Conservation (phyloP, 2,113 vertebrate genomes). For the Dolichallabes microphthalmus region DNA sequence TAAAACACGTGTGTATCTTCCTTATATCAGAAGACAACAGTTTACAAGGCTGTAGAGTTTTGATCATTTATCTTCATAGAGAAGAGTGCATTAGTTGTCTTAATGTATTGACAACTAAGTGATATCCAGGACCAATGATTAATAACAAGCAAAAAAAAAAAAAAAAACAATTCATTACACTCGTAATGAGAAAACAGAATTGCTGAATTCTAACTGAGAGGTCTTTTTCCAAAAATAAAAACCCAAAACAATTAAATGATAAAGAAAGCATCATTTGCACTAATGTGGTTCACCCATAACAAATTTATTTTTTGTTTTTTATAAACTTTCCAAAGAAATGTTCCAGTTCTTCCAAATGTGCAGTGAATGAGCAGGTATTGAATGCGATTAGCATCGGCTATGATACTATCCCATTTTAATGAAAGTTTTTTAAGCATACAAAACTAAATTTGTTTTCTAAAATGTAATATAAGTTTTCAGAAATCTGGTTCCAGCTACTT, state of each 20-base stretch:
- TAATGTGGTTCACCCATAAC: background rate
- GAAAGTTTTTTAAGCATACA: background rate
- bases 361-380: background rate
- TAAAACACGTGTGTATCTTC: background rate
- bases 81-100: background rate
- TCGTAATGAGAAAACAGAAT: conserved; percentile 28
- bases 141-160: background rate
- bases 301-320: background rate
- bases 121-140: background rate
- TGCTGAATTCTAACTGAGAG: background rate
- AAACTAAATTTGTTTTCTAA: background rate
- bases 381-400: background rate
- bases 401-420: background rate
- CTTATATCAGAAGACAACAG: background rate
- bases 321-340: background rate
- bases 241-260: conserved; percentile 15
- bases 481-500: background rate
- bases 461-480: background rate
- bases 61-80: background rate
- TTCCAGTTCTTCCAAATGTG: background rate
- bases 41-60: conserved; percentile 2
- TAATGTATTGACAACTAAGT: conserved; percentile 6
- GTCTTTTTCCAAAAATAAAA: conserved; percentile 5
- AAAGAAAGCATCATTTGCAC: conserved; percentile 22
- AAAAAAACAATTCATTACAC: conserved; percentile 10